Percentiles rank a stretch among this genome's conserved stretches.
Conservation (phyloP, 2,113 vertebrate species). For the Thryonomys swinderianus region DNA sequence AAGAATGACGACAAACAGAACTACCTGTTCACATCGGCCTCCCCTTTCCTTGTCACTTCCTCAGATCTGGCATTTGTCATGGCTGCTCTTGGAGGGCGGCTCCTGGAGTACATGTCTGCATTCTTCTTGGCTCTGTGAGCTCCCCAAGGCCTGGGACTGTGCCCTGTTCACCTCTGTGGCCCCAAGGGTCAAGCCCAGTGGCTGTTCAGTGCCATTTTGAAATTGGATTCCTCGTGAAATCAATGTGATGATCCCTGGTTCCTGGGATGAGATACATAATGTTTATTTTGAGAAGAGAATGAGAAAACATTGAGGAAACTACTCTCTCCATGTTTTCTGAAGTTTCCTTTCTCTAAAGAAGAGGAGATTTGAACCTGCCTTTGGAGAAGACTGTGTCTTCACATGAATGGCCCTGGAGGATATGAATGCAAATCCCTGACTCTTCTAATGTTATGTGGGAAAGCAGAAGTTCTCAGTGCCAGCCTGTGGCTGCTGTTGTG, state of each 20-base stretch:
- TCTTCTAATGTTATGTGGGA: background rate
- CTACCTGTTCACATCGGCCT: background rate
- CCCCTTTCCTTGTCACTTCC: background rate
- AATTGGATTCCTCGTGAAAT: background rate
- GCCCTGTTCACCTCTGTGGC: background rate
- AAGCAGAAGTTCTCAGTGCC: background rate
- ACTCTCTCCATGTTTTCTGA: background rate
- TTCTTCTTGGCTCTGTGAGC: background rate
- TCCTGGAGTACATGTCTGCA: background rate
- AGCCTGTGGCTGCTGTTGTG: rapidly evolving
- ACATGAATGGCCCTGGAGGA: too few species aligned
- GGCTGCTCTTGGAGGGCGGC: background rate
- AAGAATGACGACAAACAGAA: background rate
- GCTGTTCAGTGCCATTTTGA: background rate
- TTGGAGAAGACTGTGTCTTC: background rate
- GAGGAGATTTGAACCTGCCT: background rate
- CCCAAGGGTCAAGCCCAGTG: background rate
- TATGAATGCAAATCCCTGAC: background rate
- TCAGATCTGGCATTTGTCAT: background rate
- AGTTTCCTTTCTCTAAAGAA: background rate
- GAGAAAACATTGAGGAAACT: background rate
- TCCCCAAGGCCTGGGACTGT: rapidly evolving
- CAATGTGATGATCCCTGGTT: background rate
- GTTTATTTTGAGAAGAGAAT: background rate
- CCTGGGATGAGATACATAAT: background rate